Percentiles rank a stretch among this genome's conserved stretches.
Conservation (phyloP, 2,888 invertebrate genomes). For the Brachyptera putata region DNA sequence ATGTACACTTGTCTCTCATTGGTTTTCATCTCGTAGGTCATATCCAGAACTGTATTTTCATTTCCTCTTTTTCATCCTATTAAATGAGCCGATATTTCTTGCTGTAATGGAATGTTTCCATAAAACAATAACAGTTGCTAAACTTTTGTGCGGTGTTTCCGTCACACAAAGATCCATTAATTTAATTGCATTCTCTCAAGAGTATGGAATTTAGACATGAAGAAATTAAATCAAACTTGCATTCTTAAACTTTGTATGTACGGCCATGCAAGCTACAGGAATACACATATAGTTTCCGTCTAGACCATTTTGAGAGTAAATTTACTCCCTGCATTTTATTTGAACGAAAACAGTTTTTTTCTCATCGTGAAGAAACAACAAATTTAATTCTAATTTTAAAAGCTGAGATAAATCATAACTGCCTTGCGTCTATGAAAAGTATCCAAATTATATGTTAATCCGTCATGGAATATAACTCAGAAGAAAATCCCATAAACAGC, state of each 20-base stretch:
- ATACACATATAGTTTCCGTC: too few relatives aligned
- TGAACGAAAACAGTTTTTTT: too few relatives aligned
- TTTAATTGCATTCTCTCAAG: slow-evolving; percentile 29
- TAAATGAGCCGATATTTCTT: slow-evolving; percentile 23
- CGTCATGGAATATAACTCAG: too few relatives aligned
- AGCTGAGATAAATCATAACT: too few relatives aligned
- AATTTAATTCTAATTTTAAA: too few relatives aligned
- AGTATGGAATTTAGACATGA: slow-evolving; percentile 16
- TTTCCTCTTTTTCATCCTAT: slow-evolving; percentile 16
- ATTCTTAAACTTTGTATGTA: neutral
- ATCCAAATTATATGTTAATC: too few relatives aligned
- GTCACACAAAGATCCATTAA: slow-evolving; percentile 28
- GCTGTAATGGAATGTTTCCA: too few relatives aligned
- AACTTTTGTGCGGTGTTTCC: too few relatives aligned
- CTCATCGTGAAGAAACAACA: too few relatives aligned
- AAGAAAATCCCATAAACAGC: too few relatives aligned
- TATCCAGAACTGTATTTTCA: neutral
- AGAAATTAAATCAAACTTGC: slow-evolving; percentile 18
- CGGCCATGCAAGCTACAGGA: neutral
- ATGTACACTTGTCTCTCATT: neutral
- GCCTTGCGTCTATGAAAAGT: too few relatives aligned
- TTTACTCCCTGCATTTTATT: too few relatives aligned
- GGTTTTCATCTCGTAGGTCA: neutral
- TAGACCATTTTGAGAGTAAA: slow-evolving; percentile 4
- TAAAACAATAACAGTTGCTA: slow-evolving; percentile 11